Base-by-base conservation (phyloP, 2,888 invertebrate species). In the Nasonia oneida region DNA sequence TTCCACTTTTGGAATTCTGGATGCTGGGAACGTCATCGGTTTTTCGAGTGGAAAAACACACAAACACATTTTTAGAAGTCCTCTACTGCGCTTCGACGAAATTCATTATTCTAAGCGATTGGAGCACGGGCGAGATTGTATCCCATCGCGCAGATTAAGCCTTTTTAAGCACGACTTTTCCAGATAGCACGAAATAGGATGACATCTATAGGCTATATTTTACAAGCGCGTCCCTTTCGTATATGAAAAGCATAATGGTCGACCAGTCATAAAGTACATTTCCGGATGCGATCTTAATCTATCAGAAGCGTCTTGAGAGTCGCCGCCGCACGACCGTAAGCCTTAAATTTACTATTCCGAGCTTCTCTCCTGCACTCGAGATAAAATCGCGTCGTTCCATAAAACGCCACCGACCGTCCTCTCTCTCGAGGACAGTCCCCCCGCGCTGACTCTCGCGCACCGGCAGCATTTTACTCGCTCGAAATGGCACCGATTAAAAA, bases 261-360 rank as follows among this genome's bases (percentile, higher is more conserved):
- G n/a, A 71, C 39, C 71, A 61, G 42, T 77, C 75, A 64, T 76
- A 77, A 77, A 81, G 71, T 81, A 73, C 81, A 85, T 75, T 77
- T 81, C 85, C 77, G 61, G 77, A 77, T 67, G 33, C 42, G 81
- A 85, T 73, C 71, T 37, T 71, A 70, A 85, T 85, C 85, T 76
- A 64, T 77, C 33, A 85, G 47, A 77, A 71, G 61, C 37, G 39
- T 76, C 84, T 42, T 77, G 39, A 73, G 73, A 74, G 73, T 39
- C 67, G 57, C 57, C 57, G 6, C n/a, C 6, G n/a, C n/a, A 61
- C 4, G 53, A 29, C 57, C 50, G 67, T 53, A 70, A 84, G 75
- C 29, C 75, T 67, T 71, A 33, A 79, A 76, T 84, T 80, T 57
- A 76, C 76, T 75, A 81, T 75, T 81, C 70, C 33, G 57, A 70